These are phyloP conservation scores for Platygyra sinensis DNA, from an alignment of 64 coral and sea anemone species.

Conservation along the genomic window DNA sequence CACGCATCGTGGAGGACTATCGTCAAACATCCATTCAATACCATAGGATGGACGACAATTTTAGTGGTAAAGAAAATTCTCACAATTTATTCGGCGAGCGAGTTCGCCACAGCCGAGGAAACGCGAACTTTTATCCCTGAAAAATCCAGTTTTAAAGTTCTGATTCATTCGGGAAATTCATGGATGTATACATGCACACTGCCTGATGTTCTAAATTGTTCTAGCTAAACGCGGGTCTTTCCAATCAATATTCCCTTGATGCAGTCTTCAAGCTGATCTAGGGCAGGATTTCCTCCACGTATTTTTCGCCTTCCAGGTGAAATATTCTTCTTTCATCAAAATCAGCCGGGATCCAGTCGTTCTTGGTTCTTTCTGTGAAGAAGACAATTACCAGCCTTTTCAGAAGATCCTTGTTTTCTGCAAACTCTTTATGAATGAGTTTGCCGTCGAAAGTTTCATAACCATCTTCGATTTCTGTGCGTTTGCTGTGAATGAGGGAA, in stretches of 20 bases:
- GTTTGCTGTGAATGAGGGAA: conserved; percentile 32
- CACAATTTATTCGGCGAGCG: no score
- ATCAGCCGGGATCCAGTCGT: conserved; percentile 4
- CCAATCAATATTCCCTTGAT: conserved; percentile 46
- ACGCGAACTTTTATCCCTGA: no score
- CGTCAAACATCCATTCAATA: no score
- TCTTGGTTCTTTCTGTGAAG: neutral
- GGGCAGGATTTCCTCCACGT: neutral
- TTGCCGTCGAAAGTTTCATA: conserved; percentile 36
- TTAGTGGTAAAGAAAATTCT: no score
- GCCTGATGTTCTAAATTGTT: no score
- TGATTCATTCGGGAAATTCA: no score
- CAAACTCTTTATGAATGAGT: conserved; percentile 22
- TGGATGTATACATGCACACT: no score
- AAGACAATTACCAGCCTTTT: conserved; percentile 37
- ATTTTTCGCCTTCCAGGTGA: neutral
- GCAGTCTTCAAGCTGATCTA: conserved; percentile 44
- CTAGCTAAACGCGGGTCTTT: neutral
- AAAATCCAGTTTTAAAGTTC: no score
- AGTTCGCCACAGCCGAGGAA: no score
- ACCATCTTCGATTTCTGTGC: conserved; percentile 30
- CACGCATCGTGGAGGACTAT: no score
- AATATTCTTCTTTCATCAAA: conserved; percentile 35
- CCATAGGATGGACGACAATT: no score
- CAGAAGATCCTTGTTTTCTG: neutral